A percentile compares a stretch with the other conserved stretches of the same genome.
phyloP scores from a whole-genome alignment of 2,113 vertebrate genomes.

The Xerus inauris region DNA sequence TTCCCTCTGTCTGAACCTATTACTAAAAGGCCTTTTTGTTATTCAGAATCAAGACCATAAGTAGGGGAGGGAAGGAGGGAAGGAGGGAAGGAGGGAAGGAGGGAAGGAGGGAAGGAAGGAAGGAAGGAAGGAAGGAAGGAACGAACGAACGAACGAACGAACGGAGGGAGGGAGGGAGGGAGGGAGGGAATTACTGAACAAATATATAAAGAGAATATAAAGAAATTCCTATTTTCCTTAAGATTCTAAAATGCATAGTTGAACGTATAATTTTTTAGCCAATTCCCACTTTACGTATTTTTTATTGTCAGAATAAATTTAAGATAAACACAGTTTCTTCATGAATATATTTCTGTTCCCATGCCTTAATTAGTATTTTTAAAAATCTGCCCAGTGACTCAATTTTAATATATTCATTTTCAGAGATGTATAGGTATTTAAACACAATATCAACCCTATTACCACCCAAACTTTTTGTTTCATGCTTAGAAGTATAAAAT shows the following conservation, averaged over 20 bases:
- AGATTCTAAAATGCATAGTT: not conserved
- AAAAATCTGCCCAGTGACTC: not conserved
- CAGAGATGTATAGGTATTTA: not conserved
- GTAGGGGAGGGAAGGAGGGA: not conserved
- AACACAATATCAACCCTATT: not conserved
- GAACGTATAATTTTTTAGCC: not conserved
- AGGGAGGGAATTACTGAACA: too few species aligned
- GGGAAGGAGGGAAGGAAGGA: not conserved
- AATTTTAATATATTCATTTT: not conserved
- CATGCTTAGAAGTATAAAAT: not conserved
- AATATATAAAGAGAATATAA: not conserved
- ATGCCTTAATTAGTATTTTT: not conserved
- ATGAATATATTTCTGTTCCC: too few species aligned
- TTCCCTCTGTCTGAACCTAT: not conserved
- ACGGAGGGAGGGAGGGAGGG: not conserved
- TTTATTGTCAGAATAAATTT: not conserved
- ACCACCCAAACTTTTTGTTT: not conserved
- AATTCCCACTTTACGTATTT: not conserved
- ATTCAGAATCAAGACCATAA: constrained; percentile 7
- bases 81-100: not conserved
- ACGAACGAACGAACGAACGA: too few species aligned
- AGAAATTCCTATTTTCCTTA: not conserved
- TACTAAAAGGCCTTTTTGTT: not conserved
- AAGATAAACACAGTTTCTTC: not conserved
- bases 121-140: too few species aligned